Evolutionary conservation across 2,888 invertebrate species (phyloP).

Genomic region (Therioaphis trifolii): DNA sequence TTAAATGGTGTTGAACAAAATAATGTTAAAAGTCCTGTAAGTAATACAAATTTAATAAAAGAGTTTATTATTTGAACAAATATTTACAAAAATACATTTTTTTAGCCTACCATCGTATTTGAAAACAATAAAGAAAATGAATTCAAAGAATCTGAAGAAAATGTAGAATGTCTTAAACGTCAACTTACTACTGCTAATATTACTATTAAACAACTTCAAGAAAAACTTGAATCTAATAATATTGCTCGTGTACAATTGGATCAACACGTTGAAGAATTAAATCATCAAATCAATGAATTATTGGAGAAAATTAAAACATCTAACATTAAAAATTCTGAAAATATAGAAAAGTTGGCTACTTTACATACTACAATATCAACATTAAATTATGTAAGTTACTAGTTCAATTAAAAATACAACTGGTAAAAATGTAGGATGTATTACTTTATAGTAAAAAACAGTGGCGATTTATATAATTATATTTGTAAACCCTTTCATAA

Average conservation of each 20-base stretch:
- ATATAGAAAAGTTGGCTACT: neutral
- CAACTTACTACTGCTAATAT: slow-evolving; percentile 18
- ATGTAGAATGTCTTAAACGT: slow-evolving; percentile 9
- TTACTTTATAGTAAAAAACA: neutral
- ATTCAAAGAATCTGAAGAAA: neutral
- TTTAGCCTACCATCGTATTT: neutral
- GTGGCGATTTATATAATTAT: neutral
- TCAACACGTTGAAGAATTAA: slow-evolving; percentile 49
- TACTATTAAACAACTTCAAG: slow-evolving; percentile 36
- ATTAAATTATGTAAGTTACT: slow-evolving; percentile 39
- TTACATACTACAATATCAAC: slow-evolving; percentile 20
- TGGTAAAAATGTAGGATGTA: neutral
- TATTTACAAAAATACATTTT: neutral
- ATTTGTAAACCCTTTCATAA: too few relatives aligned
- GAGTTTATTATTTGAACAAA: neutral
- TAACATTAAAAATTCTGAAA: slow-evolving; percentile 41
- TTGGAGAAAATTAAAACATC: slow-evolving; percentile 22
- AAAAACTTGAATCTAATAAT: slow-evolving; percentile 50
- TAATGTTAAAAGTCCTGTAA: neutral
- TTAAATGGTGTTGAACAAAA: slow-evolving; percentile 22
- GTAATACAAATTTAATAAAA: neutral
- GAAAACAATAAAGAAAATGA: neutral
- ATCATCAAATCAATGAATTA: slow-evolving; percentile 52
- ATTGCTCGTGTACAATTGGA: slow-evolving; percentile 19
- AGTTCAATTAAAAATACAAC: neutral